Evolutionary conservation across 2,888 invertebrate genomes (phyloP).

Genomic region (Drosophila sordidula): DNA sequence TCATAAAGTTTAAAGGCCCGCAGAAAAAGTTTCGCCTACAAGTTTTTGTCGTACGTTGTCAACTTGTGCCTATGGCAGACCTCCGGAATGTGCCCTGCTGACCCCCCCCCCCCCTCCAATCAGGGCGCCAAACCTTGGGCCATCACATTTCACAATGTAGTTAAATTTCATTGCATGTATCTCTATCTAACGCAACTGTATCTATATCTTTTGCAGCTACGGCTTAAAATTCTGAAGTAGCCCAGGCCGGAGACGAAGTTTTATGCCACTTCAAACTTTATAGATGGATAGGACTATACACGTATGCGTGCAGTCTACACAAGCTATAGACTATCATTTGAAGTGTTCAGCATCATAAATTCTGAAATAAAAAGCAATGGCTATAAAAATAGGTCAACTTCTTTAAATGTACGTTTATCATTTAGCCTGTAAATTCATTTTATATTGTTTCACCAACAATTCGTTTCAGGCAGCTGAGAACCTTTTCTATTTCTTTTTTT

Average conservation of each 20-base stretch:
- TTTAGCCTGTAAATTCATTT: conserved; percentile 17
- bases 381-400: conserved; percentile 18
- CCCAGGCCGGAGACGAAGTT: conserved; percentile 21
- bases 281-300: conserved; percentile 27
- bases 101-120: neutral
- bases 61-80: conserved; percentile 43
- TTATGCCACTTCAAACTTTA: conserved; percentile 50
- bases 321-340: conserved; percentile 6
- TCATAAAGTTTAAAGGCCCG: conserved; percentile 56
- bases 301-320: neutral
- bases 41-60: conserved; percentile 43
- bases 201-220: conserved; percentile 9
- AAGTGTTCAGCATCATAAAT: conserved; percentile 31
- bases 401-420: conserved; percentile 20
- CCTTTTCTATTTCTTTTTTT: neutral
- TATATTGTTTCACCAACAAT: conserved; percentile 4
- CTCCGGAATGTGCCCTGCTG: neutral
- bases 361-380: conserved; percentile 15
- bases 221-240: conserved; percentile 12
- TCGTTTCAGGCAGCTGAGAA: neutral
- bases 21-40: conserved; percentile 41
- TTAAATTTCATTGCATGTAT: conserved; percentile 44
- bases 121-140: neutral
- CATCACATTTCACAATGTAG: conserved; percentile 19
- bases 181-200: conserved; percentile 12